A percentile compares a stretch with the other conserved stretches of the same genome.
phyloP scores from a whole-genome alignment of 2,113 vertebrate genomes.

The Cebus imitator region DNA sequence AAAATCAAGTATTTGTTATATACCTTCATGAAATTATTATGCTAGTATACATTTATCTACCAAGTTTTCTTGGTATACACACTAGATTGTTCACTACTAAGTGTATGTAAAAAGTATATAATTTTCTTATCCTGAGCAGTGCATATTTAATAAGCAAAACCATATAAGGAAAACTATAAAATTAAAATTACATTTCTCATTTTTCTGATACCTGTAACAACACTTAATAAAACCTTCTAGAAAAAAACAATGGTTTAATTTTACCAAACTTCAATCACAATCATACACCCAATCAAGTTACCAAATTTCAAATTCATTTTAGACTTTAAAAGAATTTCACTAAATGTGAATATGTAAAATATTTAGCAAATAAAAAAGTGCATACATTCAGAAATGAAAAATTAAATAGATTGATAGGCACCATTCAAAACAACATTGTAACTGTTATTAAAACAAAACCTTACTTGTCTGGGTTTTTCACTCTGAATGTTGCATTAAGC shows the following conservation, averaged over 20 bases:
- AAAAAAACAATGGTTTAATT: conserved; percentile 43
- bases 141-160: conserved; percentile 32
- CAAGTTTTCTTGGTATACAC: conserved; percentile 37
- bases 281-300: conserved; percentile 47
- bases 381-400: conserved; percentile 81
- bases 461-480: conserved; percentile 98
- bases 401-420: conserved; percentile 72
- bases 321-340: conserved; percentile 58
- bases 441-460: conserved; percentile 80
- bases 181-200: conserved; percentile 49
- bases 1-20: neutral
- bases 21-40: neutral
- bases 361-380: conserved; percentile 72
- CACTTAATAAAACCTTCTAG: conserved; percentile 38
- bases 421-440: conserved; percentile 76
- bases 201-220: conserved; percentile 50
- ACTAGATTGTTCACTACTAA: conserved; percentile 33
- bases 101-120: neutral
- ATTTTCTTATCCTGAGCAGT: neutral
- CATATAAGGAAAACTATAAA: conserved; percentile 54
- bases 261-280: conserved; percentile 61
- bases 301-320: conserved; percentile 66
- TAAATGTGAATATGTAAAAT: conserved; percentile 62
- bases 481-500: conserved; percentile 97
- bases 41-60: neutral